Evolutionary conservation across 2,888 invertebrate genomes (phyloP), one percentile per base, ranked within the genome.

Genomic region (Nasonovia ribisnigri): DNA sequence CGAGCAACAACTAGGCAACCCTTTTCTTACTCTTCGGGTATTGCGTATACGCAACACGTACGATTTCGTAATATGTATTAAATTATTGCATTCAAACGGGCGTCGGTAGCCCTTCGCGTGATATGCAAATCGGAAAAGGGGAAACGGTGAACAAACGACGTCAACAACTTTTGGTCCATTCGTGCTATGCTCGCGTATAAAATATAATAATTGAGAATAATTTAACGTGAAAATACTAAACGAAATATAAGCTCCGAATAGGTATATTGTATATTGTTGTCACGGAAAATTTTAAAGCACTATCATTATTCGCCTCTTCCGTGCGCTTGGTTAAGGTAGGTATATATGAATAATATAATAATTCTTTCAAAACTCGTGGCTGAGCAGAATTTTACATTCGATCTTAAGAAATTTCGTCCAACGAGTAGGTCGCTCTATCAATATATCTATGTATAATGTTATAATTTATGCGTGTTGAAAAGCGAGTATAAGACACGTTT

Each of bases 1-100:
- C 46, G 36, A 57, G 57, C 51, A 43, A 86, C 43, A 60, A 48
- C 29, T n/a, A 77, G 20, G 43, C 92, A 67, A 92, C 92, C 88
- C 91, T 46, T 77, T 88, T 87, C 57, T 60, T 26, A 11, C 3
- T 8, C 3, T n/a, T 77, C 29, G n/a, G 29, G 51, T 92, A 67
- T 88, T 36, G 36, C 91, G 43, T 60, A 88, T n/a, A 87, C 87
- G 92, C 92, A 87, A 92, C 92, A 92, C 92, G 92, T 92, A 87
- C 88, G 67, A 92, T 92, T 92, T 87, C 92, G 48, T 88, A n/a
- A n/a, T 48, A 92, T 54, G 26, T 24, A 36, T 36, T 88, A 88
- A n/a, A 54, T 57, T 67, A 77, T 60, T 84, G 43, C 16, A 88
- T 92, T 92, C 67, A 67, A 87, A 48, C 4, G 36, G 36, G 16